Base-by-base conservation (phyloP, 2,113 vertebrate genomes). In the Rhinopomastus cyanomelas region DNA sequence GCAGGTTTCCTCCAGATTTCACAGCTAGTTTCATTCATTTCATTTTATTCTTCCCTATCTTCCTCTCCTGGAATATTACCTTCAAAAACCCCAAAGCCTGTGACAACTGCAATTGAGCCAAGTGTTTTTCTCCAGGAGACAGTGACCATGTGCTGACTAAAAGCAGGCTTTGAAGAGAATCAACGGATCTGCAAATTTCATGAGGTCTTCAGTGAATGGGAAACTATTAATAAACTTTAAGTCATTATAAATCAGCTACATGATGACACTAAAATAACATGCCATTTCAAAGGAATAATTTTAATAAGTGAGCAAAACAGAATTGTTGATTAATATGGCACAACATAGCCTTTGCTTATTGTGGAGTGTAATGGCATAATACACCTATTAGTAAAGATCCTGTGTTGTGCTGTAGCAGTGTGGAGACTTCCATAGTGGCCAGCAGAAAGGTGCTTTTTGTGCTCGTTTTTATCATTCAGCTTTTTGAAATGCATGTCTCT, bases 1-100 rank as follows among this genome's bases (percentile, higher is more conserved):
- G 88, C 92, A 90, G 75, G 72, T 90, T 96, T 94, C 64, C 48
- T 51, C 48, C 81, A 84, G 37, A 92, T 90, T 95, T 88, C 81
- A 59, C 71, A 68, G 71, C 53, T 52, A 5, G 6, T 69, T 87
- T 85, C 37, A 69, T 66, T 76, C 11, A 22, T 72, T 81, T 53
- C 39, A 29, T 75, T 72, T 61, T 18, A 66, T 88, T 84, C 60
- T 68, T 76, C 36, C 18, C 29, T 65, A 9, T 81, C 64, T 66
- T 88, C 39, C 46, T 56, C 25, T 53, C 46, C 53, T 57, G 27
- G 66, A 87, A 29, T 1, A 1, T 51, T 20, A 34, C 30, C n/a
- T 51, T 72, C 44, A 57, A 66, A 69, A 88, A 68, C 9, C 34
- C 26, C 51, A 36, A 60, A 87, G 23, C 9, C 39, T 46, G 34